These are phyloP conservation scores for Oceanodroma tethys DNA, from an alignment of 2,113 vertebrate species.

Conservation along the genomic window DNA sequence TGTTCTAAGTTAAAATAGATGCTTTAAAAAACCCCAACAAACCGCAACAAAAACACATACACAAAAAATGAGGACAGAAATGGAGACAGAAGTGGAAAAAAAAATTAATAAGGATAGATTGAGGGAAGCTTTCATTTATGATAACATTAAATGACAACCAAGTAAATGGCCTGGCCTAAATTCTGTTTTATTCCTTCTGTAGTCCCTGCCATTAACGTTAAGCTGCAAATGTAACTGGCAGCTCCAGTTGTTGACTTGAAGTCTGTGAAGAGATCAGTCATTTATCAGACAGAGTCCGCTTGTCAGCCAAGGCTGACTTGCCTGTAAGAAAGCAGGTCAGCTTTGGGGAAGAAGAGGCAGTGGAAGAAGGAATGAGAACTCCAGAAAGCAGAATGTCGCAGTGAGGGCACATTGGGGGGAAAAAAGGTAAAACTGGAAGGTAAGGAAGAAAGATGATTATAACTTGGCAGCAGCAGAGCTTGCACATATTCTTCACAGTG, in stretches of 20 bases:
- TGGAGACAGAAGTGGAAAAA: background rate
- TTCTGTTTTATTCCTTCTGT: background rate
- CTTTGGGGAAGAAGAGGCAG: background rate
- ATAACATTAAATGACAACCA: background rate
- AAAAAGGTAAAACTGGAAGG: fast-evolving
- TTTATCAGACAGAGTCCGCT: background rate
- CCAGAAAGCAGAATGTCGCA: background rate
- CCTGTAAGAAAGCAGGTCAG: background rate
- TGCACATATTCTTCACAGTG: fast-evolving
- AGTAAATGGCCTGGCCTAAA: background rate
- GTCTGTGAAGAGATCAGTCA: background rate
- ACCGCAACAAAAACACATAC: background rate
- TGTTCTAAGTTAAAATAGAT: background rate
- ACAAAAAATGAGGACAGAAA: background rate
- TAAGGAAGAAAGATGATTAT: too few relatives aligned
- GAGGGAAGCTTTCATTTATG: background rate
- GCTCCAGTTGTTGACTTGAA: background rate
- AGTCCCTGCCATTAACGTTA: background rate
- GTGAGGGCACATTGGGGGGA: background rate
- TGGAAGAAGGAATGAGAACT: background rate
- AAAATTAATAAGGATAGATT: background rate
- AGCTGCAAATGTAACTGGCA: background rate
- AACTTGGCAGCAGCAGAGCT: background rate
- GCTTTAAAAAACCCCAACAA: fast-evolving
- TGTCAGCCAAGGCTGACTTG: background rate